These are phyloP conservation scores for Apoda limacodes DNA, from an alignment of 2,888 invertebrate genomes.

Conservation along the genomic window DNA sequence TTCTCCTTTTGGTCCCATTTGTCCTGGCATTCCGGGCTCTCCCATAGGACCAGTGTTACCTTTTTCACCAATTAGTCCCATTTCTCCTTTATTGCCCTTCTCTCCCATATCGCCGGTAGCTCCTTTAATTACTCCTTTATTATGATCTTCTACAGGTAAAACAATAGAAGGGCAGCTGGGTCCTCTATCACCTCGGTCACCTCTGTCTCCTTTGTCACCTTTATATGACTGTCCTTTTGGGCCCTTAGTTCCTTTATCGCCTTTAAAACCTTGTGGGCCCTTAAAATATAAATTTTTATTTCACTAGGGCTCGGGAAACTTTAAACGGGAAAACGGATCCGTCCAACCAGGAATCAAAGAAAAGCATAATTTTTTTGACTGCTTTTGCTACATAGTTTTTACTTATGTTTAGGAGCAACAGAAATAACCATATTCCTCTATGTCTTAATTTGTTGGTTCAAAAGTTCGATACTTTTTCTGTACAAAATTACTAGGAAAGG, in stretches of 20 bases:
- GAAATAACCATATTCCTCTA: too few species aligned
- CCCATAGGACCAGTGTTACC: constrained; percentile 80
- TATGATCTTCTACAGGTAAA: constrained; percentile 35
- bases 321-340: too few species aligned
- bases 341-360: too few species aligned
- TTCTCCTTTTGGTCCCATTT: constrained; percentile 81
- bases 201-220: constrained; percentile 75
- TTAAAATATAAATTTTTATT: constrained; percentile 31
- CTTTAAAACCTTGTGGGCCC: constrained; percentile 78
- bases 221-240: constrained; percentile 57
- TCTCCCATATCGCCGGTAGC: constrained; percentile 64
- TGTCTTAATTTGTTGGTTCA: too few species aligned
- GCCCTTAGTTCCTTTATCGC: constrained; percentile 77
- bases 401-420: too few species aligned
- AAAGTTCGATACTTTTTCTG: too few species aligned
- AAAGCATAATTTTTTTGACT: too few species aligned
- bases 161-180: constrained; percentile 39
- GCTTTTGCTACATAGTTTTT: too few species aligned
- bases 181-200: constrained; percentile 63
- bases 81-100: constrained; percentile 72
- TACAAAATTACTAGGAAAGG: too few species aligned
- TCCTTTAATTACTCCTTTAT: constrained; percentile 50
- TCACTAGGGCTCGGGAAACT: too few species aligned
- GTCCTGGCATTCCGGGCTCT: constrained; percentile 75
- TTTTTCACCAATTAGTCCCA: constrained; percentile 73